phyloP scores from a whole-genome alignment of 2,888 invertebrate genomes.

The Piscicola geometra region DNA sequence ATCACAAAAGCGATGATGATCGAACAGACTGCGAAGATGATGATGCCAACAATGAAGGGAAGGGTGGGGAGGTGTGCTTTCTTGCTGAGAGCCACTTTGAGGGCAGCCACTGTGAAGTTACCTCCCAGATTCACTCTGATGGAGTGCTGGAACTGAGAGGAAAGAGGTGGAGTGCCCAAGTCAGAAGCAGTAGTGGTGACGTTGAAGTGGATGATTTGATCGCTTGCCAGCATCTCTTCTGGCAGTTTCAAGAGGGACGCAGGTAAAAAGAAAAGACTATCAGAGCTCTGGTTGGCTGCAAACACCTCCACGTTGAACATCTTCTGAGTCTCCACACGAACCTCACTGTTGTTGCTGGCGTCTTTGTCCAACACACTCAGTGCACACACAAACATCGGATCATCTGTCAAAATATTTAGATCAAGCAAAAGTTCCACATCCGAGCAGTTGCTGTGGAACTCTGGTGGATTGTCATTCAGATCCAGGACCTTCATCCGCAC shows the following conservation, averaged over 20 bases:
- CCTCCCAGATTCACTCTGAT: background rate
- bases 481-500: background rate
- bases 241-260: background rate
- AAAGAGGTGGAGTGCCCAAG: background rate
- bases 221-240: background rate
- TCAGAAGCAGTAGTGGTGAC: background rate
- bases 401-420: background rate
- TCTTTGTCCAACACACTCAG: background rate
- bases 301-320: background rate
- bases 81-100: background rate
- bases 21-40: background rate
- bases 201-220: background rate
- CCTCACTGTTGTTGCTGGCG: background rate
- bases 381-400: background rate
- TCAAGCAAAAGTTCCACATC: background rate
- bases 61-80: background rate
- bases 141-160: background rate
- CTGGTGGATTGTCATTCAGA: background rate
- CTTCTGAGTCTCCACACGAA: background rate
- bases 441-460: background rate
- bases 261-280: background rate
- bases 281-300: background rate
- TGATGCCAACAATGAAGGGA: background rate
- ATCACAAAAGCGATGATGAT: background rate
- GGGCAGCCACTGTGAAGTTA: background rate